Conservation (phyloP, 2,888 invertebrate genomes). For the Lobophora halterata region DNA sequence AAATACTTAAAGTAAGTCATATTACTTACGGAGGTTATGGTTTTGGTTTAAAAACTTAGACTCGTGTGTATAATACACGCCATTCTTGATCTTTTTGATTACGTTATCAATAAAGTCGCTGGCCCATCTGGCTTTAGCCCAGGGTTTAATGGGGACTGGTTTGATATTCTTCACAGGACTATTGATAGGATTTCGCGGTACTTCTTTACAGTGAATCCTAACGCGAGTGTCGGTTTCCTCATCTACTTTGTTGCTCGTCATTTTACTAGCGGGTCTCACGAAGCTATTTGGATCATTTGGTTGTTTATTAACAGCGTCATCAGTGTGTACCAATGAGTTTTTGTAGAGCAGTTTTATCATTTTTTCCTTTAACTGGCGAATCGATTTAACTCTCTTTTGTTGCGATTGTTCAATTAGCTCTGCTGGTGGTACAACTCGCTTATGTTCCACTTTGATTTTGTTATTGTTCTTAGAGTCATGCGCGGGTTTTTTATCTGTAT, state of each 20-base stretch:
- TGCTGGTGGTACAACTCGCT: constrained; percentile 12
- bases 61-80: constrained; percentile 58
- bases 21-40: constrained; percentile 26
- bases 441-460: constrained; percentile 21
- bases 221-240: constrained; percentile 24
- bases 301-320: constrained; percentile 19
- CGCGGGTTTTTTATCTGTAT: constrained; percentile 6
- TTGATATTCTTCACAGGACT: constrained; percentile 6
- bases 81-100: constrained; percentile 58
- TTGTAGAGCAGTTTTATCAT: constrained; percentile 56
- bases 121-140: constrained; percentile 58
- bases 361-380: constrained; percentile 52
- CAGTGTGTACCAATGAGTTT: constrained; percentile 37
- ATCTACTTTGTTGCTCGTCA: constrained; percentile 23
- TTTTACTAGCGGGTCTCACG: constrained; percentile 10
- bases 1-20: not conserved
- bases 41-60: constrained; percentile 23
- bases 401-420: constrained; percentile 28
- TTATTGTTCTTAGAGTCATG: constrained; percentile 9
- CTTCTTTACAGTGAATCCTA: constrained; percentile 2
- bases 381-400: constrained; percentile 36
- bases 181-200: constrained; percentile 2
- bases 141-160: constrained; percentile 29
- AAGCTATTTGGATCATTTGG: constrained; percentile 13
- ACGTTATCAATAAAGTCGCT: constrained; percentile 68